A percentile compares a stretch with the other conserved stretches of the same genome.
Evolutionary conservation across 1,140 invertebrate species (phyloP).

Genomic region (Gonatopus flavifemur): DNA sequence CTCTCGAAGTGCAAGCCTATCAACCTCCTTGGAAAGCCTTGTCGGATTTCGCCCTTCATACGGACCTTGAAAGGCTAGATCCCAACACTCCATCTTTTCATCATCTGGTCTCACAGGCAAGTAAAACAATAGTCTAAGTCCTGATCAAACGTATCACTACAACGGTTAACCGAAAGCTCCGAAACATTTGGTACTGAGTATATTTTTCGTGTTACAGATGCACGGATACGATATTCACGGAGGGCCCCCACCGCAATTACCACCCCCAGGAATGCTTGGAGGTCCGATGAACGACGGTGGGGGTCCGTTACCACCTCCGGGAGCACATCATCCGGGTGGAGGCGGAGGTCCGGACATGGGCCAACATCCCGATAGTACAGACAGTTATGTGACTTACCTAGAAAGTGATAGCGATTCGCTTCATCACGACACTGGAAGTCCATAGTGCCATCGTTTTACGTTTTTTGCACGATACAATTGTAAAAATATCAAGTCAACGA

Average conservation of each 20-base stretch:
- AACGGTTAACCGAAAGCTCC: no score
- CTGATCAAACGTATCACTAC: background rate
- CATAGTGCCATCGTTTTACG: constrained; percentile 61
- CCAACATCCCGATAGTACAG: constrained; percentile 78
- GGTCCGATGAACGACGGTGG: constrained; percentile 49
- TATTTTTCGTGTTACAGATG: constrained; percentile 69
- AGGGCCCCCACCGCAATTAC: constrained; percentile 57
- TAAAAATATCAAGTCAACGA: constrained; percentile 12
- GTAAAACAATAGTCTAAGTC: constrained; percentile 10
- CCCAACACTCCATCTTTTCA: constrained; percentile 89
- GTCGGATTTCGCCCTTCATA: constrained; percentile 91
- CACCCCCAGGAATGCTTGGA: constrained; percentile 52
- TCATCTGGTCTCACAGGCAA: constrained; percentile 92
- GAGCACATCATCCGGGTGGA: constrained; percentile 63
- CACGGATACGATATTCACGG: constrained; percentile 80
- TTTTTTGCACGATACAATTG: constrained; percentile 40
- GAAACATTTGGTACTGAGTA: no score
- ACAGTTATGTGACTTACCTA: constrained; percentile 87
- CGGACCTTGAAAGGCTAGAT: constrained; percentile 85
- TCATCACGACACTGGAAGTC: constrained; percentile 65
- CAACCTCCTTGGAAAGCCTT: constrained; percentile 97
- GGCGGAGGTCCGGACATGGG: constrained; percentile 53
- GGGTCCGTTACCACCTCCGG: constrained; percentile 54
- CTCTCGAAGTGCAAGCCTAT: constrained; percentile 91
- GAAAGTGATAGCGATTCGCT: constrained; percentile 73